phyloP scores from a whole-genome alignment of 2,797 vertebrate genomes.

The Oreochromis mossambicus region DNA sequence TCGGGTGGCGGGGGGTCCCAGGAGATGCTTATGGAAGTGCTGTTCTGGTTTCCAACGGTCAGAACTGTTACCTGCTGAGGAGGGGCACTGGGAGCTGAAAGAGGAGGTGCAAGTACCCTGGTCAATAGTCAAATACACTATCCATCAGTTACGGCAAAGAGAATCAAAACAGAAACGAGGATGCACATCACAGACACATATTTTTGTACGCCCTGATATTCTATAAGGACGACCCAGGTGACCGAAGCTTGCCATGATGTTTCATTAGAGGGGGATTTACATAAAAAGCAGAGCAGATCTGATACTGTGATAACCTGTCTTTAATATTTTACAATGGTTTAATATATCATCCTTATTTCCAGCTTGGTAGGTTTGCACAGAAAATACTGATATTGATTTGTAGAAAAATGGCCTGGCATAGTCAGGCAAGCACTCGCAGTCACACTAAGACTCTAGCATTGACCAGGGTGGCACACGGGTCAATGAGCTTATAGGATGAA shows the following conservation, averaged over 20 bases:
- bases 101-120: slow-evolving; percentile 8
- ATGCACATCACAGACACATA: not conserved
- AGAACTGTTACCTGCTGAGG: slow-evolving; percentile 97
- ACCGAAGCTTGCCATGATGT: slow-evolving; percentile 47
- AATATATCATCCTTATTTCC: slow-evolving; percentile 47
- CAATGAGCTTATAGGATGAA: slow-evolving; percentile 58
- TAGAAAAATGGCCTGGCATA: slow-evolving; percentile 46
- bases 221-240: slow-evolving; percentile 28
- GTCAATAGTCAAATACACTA: not conserved
- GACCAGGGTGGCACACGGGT: slow-evolving; percentile 40
- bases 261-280: slow-evolving; percentile 70
- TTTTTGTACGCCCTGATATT: slow-evolving; percentile 1
- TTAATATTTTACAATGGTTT: slow-evolving; percentile 61
- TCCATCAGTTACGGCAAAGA: not conserved
- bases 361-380: slow-evolving; percentile 49
- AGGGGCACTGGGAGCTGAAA: slow-evolving; percentile 91
- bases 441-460: slow-evolving; percentile 35
- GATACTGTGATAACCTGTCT: slow-evolving; percentile 43
- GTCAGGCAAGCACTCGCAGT: slow-evolving; percentile 34
- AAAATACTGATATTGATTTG: slow-evolving; percentile 65
- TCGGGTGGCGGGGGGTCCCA: slow-evolving; percentile 97
- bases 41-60: slow-evolving; percentile 94
- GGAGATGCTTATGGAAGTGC: slow-evolving; percentile 97
- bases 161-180: not conserved
- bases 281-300: slow-evolving; percentile 35